Evolutionary conservation across 2,888 invertebrate species (phyloP).

Genomic region (Drosophila meridiana): DNA sequence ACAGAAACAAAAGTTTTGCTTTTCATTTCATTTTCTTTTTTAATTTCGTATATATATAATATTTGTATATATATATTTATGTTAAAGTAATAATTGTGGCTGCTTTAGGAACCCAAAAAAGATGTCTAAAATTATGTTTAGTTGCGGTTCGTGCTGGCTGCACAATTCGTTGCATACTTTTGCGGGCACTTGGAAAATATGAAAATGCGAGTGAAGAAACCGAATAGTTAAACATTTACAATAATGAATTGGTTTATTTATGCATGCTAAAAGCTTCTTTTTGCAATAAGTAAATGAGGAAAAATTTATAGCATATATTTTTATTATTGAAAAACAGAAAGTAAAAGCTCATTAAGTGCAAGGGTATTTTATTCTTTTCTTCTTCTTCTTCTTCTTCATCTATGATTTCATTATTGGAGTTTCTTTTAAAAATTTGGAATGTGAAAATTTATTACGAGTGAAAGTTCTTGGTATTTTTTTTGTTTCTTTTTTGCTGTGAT

Average conservation of each 20-base stretch:
- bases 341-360: not conserved
- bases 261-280: slow-evolving; percentile 12
- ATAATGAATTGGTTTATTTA: slow-evolving; percentile 26
- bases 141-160: slow-evolving; percentile 7
- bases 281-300: not conserved
- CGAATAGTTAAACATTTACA: slow-evolving; percentile 16
- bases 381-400: not conserved
- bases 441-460: slow-evolving; percentile 46
- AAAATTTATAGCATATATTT: not conserved
- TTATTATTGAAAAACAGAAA: not conserved
- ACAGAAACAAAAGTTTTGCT: slow-evolving; percentile 47
- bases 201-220: slow-evolving; percentile 26
- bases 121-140: slow-evolving; percentile 29
- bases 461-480: slow-evolving; percentile 21
- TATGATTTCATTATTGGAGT: slow-evolving; percentile 39
- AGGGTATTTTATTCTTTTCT: not conserved
- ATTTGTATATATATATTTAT: slow-evolving; percentile 29
- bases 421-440: slow-evolving; percentile 59
- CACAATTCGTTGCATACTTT: slow-evolving; percentile 39
- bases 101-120: slow-evolving; percentile 68
- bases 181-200: slow-evolving; percentile 23
- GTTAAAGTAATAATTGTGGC: slow-evolving; percentile 56
- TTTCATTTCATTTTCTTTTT: slow-evolving; percentile 16
- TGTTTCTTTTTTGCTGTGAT: slow-evolving; percentile 6
- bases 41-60: slow-evolving; percentile 21